Evolutionary conservation across 2,113 vertebrate species (phyloP), one percentile per base, ranked within the genome.

Genomic region (Pelodiscus sinensis): DNA sequence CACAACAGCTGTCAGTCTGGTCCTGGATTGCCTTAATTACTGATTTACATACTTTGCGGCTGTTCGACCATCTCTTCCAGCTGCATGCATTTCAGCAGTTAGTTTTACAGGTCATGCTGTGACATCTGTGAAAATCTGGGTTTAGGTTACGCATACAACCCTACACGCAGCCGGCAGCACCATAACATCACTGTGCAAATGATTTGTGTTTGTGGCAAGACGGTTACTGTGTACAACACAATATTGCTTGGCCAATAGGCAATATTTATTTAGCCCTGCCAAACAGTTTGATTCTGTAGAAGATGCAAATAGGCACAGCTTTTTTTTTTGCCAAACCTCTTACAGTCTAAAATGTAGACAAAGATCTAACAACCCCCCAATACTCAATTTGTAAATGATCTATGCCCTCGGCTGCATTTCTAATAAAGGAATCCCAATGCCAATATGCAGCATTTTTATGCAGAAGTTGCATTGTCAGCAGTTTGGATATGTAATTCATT

Each of bases 71-170:
- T 81, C 13, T 86, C n/a, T 31, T 85, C 44, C 56, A 84, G 65
- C 71, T 92, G 73, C 54, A 35, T 71, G 29, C 6, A n/a, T 90
- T 92, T 91, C 84, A 88, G 50, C 60, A 44, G n/a, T 90, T 92
- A 90, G 50, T 19, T 3, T 24, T 71, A 44, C 8, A 86, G 85
- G 57, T 18, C 9, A 16, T 54, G 77, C 29, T 21, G 57, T 58
- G 71, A 92, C 82, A 78, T 71, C 87, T 84, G 54, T 22, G 56
- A 55, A 54, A 82, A 82, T 11, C 50, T 68, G 21, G 31, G 55
- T 57, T 27, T 14, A 19, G n/a, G 4, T 50, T 65, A 51, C n/a
- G 54, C 15, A 18, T 62, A 9, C 75, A 50, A 38, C 50, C 12
- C 54, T 1, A 0, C 56, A 51, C 56, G 57, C 68, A 89, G 77